A percentile compares a stretch with the other conserved stretches of the same genome.
Conservation (phyloP, 1,140 invertebrate genomes). For the Lordiphosa collinella region DNA sequence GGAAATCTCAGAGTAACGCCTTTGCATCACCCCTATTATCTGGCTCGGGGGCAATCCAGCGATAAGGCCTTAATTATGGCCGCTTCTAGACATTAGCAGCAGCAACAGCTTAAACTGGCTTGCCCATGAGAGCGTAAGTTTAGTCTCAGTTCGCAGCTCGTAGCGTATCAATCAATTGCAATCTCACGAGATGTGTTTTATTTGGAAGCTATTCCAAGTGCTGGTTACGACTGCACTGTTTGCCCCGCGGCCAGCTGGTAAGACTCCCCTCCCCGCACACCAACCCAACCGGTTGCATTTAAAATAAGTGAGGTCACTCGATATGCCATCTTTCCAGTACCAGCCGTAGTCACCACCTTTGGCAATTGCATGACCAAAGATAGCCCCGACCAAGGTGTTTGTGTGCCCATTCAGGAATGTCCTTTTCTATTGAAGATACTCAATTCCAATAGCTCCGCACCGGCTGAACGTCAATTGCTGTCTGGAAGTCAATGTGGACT, state of each 20-base stretch:
- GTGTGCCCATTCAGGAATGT: constrained; percentile 77
- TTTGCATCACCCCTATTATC: background rate
- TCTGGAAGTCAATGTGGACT: constrained; percentile 58
- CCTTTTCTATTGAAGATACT: constrained; percentile 66
- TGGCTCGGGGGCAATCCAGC: background rate
- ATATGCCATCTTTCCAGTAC: constrained; percentile 10
- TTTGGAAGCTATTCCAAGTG: constrained; percentile 10
- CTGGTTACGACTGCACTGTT: constrained; percentile 14
- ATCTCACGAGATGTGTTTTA: constrained; percentile 22
- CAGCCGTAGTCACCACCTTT: constrained; percentile 50
- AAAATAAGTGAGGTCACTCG: constrained; percentile 5
- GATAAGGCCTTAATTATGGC: constrained; percentile 8
- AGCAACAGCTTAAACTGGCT: constrained; percentile 21
- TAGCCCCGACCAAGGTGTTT: constrained; percentile 65
- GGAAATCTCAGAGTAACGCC: too few species aligned
- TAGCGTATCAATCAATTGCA: constrained; percentile 13
- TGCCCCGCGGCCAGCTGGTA: constrained; percentile 24
- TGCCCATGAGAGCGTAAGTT: constrained; percentile 12
- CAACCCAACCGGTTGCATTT: constrained; percentile 36
- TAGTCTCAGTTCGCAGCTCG: constrained; percentile 37
- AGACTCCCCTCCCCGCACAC: too few species aligned
- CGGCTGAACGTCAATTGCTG: constrained; percentile 25
- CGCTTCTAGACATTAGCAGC: background rate
- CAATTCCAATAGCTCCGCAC: constrained; percentile 11
- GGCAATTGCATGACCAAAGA: constrained; percentile 75